Percentiles rank a stretch among this genome's conserved stretches.
Conservation (phyloP, 1,140 invertebrate species). For the Metopolophium dirhodum region DNA sequence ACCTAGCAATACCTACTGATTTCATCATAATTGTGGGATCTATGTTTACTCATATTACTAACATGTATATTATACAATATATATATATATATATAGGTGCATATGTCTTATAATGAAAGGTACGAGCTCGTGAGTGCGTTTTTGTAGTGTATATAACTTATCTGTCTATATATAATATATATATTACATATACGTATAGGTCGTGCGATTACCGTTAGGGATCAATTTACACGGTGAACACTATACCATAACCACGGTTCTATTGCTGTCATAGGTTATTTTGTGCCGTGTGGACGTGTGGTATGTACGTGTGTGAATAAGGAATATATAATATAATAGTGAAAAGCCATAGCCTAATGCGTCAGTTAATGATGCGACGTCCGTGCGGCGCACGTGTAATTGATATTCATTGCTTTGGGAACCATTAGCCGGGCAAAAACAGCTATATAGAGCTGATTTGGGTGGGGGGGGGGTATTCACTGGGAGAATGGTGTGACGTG, state of each 20-base stretch:
- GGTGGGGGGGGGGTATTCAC: neutral
- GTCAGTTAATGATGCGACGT: conserved; percentile 9
- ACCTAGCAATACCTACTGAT: neutral
- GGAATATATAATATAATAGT: neutral
- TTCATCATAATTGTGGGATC: neutral
- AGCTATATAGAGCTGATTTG: neutral
- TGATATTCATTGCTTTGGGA: conserved; percentile 41
- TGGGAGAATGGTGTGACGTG: neutral
- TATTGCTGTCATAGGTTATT: conserved; percentile 22
- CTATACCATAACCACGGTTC: neutral
- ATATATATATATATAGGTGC: too few relatives aligned
- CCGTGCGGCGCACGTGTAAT: conserved; percentile 9
- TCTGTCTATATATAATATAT: too few relatives aligned
- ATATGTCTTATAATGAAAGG: neutral
- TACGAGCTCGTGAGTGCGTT: neutral
- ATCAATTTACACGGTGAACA: neutral
- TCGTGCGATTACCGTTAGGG: neutral
- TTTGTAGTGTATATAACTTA: neutral
- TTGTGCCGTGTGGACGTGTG: neutral
- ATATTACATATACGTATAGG: neutral
- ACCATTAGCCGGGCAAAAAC: neutral
- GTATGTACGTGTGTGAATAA: neutral
- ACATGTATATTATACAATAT: neutral
- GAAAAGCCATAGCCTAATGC: neutral
- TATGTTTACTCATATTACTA: neutral